Evolutionary conservation across 1,140 invertebrate species (phyloP).

Genomic region (Zaprionus capensis): DNA sequence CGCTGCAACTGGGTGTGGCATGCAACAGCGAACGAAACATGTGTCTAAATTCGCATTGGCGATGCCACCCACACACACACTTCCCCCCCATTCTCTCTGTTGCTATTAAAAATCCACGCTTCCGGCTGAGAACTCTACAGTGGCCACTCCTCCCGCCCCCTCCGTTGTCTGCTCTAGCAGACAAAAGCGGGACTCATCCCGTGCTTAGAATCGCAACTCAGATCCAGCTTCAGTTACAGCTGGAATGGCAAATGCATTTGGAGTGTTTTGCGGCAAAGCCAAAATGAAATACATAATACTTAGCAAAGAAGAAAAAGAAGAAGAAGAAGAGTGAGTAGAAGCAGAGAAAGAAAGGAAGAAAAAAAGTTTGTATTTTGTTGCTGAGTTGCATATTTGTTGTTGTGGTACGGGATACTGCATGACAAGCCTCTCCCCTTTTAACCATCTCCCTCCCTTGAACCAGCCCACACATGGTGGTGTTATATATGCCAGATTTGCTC

Average conservation of each 20-base stretch:
- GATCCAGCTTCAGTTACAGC: constrained; percentile 9
- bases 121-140: constrained; percentile 54
- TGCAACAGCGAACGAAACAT: constrained; percentile 56
- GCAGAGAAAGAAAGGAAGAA: neutral
- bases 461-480: constrained; percentile 1
- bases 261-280: constrained; percentile 78
- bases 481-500: constrained; percentile 16
- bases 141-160: constrained; percentile 12
- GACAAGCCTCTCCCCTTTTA: neutral
- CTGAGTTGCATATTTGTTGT: constrained; percentile 68
- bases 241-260: constrained; percentile 78
- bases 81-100: neutral
- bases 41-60: constrained; percentile 74
- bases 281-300: constrained; percentile 82
- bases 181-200: constrained; percentile 16
- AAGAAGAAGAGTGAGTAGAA: neutral
- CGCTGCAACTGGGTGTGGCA: constrained; percentile 32
- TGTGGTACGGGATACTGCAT: neutral
- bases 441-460: neutral
- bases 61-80: constrained; percentile 27
- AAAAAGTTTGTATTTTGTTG: constrained; percentile 66
- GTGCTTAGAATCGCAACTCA: neutral
- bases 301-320: constrained; percentile 52
- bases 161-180: neutral
- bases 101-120: constrained; percentile 75